A percentile compares a stretch with the other conserved stretches of the same genome.
These are phyloP conservation scores for Apis laboriosa DNA, from an alignment of 1,140 invertebrate genomes.

Conservation along the genomic window DNA sequence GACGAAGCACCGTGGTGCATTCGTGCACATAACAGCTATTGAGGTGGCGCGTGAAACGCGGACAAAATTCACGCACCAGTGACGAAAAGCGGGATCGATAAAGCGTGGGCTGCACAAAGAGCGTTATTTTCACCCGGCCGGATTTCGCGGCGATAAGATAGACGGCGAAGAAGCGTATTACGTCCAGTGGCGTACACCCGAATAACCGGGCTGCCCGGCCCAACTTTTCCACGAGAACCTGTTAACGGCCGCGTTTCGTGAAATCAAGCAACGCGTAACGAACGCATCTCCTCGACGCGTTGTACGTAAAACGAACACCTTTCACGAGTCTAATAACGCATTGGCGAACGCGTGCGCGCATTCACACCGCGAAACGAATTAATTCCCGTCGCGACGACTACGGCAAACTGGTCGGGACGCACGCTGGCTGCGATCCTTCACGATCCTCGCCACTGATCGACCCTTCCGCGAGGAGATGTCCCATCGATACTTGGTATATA, in stretches of 20 bases:
- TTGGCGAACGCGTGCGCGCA: constrained; percentile 49
- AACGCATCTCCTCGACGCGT: constrained; percentile 41
- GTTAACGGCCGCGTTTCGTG: constrained; percentile 41
- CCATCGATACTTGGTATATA: constrained; percentile 11
- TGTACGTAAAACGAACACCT: constrained; percentile 54
- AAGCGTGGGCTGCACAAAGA: constrained; percentile 10
- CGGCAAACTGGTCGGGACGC: constrained; percentile 35
- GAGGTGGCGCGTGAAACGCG: neutral
- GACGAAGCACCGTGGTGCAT: too few relatives aligned
- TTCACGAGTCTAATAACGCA: constrained; percentile 64
- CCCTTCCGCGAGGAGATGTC: constrained; percentile 44
- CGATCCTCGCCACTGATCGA: constrained; percentile 58
- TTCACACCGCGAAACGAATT: constrained; percentile 60
- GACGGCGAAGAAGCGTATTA: constrained; percentile 21
- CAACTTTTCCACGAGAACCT: constrained; percentile 21
- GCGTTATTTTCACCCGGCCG: constrained; percentile 36
- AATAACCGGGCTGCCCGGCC: neutral
- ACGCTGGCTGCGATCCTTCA: constrained; percentile 58
- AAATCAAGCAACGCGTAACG: constrained; percentile 45
- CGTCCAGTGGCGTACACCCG: constrained; percentile 7
- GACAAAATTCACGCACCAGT: constrained; percentile 32
- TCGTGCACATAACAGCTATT: too few relatives aligned
- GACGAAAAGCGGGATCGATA: constrained; percentile 24
- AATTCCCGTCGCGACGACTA: constrained; percentile 62
- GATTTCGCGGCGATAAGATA: constrained; percentile 51